Evolutionary conservation across 2,797 vertebrate species (phyloP).

Genomic region (Trichosurus vulpecula): DNA sequence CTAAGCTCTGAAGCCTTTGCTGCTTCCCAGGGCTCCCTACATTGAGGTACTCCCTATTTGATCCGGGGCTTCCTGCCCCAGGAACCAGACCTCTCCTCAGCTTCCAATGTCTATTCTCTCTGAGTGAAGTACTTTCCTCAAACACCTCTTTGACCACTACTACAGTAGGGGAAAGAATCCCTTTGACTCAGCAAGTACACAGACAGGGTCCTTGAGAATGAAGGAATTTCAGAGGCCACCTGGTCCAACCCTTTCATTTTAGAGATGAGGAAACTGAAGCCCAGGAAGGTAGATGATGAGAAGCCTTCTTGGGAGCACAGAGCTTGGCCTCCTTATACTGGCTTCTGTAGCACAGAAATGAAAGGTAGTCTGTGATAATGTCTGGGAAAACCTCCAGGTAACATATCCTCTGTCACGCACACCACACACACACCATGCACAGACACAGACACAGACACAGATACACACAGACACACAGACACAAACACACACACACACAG

Average conservation of each 20-base stretch:
- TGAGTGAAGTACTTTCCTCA: background rate
- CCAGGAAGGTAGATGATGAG: background rate
- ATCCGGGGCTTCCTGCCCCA: background rate
- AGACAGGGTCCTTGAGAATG: background rate
- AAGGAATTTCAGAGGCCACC: background rate
- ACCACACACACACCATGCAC: too few species aligned
- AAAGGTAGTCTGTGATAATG: background rate
- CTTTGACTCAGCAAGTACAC: background rate
- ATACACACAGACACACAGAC: too few species aligned
- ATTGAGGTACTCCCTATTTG: background rate
- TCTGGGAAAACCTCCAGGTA: background rate
- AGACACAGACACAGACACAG: background rate
- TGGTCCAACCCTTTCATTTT: background rate
- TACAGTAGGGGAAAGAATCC: background rate
- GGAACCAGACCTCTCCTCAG: background rate
- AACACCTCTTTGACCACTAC: background rate
- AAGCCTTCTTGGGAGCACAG: background rate
- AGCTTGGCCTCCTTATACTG: background rate
- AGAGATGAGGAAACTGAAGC: background rate
- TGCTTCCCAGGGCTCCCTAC: background rate
- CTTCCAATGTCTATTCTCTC: background rate
- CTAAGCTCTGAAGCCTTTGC: background rate
- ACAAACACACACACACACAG: background rate
- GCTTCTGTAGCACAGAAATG: background rate
- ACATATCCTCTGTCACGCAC: background rate